Conservation (phyloP, 2,113 vertebrate genomes). For the Mus pahari region DNA sequence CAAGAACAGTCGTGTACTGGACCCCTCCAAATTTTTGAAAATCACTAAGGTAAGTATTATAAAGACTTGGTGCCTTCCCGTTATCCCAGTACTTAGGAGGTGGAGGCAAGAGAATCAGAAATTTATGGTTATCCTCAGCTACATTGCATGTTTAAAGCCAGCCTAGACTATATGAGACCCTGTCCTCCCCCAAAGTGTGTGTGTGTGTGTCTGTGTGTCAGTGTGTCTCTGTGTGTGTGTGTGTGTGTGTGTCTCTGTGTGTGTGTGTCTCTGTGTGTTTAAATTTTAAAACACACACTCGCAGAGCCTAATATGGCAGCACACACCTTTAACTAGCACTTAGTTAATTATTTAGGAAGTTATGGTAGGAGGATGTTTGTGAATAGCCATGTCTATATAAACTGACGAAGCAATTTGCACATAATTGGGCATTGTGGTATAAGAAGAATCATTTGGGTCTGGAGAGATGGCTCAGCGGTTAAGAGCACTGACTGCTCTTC, state of each 20-base stretch:
- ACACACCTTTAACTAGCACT: background rate
- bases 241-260: background rate
- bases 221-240: too few species aligned
- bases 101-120: background rate
- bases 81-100: background rate
- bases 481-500: too few species aligned
- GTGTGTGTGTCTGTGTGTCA: too few species aligned
- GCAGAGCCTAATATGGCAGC: background rate
- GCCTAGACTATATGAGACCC: background rate
- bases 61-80: background rate
- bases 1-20: constrained; percentile 97
- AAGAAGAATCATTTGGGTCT: background rate
- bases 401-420: background rate
- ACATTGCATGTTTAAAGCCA: too few species aligned
- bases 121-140: background rate
- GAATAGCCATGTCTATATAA: background rate
- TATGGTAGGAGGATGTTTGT: background rate
- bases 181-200: background rate
- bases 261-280: too few species aligned
- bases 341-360: background rate
- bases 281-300: background rate
- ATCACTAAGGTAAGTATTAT: constrained; percentile 95
- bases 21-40: constrained; percentile 98
- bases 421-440: background rate
- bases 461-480: too few species aligned